phyloP scores from a whole-genome alignment of 2,797 vertebrate species.

The Melanotaenia trifasciata region DNA sequence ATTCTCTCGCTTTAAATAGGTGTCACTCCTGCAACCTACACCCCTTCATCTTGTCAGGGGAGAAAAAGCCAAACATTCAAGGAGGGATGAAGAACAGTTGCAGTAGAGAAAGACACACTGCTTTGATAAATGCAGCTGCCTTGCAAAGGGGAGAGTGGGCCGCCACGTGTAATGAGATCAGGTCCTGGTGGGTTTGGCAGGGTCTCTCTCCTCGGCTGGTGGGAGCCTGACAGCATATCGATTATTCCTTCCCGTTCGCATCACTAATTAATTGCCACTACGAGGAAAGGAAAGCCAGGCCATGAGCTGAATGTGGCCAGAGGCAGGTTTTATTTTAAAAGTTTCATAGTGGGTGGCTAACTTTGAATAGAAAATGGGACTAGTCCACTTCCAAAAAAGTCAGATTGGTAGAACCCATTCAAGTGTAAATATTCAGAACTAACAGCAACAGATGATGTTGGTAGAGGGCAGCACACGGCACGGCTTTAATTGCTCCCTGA shows the following conservation, averaged over 20 bases:
- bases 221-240: conserved; percentile 66
- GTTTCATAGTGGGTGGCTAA: conserved; percentile 36
- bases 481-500: conserved; percentile 30
- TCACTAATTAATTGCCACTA: conserved; percentile 68
- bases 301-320: background rate
- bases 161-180: conserved; percentile 65
- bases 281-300: conserved; percentile 16
- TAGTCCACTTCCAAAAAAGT: background rate
- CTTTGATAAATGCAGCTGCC: conserved; percentile 73
- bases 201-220: conserved; percentile 52
- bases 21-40: conserved; percentile 54
- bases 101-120: conserved; percentile 37
- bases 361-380: conserved; percentile 19
- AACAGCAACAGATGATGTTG: conserved; percentile 18
- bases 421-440: conserved; percentile 19
- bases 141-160: conserved; percentile 58
- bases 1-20: conserved; percentile 47
- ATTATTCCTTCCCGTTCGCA: conserved; percentile 63
- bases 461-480: conserved; percentile 15
- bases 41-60: conserved; percentile 62
- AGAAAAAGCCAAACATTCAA: conserved; percentile 47
- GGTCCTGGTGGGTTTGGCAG: conserved; percentile 71
- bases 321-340: conserved; percentile 11
- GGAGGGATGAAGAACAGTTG: conserved; percentile 43
- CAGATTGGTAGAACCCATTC: conserved; percentile 1